phyloP scores from a whole-genome alignment of 2,888 invertebrate species.

The Apotomis betuletana region DNA sequence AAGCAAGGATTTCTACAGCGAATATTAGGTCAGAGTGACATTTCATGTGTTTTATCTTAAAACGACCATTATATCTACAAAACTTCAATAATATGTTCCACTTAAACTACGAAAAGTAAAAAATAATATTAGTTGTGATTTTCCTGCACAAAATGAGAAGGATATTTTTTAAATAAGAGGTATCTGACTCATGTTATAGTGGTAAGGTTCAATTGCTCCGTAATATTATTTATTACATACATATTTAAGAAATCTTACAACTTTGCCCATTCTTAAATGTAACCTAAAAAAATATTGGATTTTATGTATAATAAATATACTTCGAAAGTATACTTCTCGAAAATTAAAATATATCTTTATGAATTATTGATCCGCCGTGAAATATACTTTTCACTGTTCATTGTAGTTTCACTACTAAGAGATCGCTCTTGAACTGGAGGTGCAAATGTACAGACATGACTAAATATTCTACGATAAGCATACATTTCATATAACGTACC shows the following conservation, averaged over 20 bases:
- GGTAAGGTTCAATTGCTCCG: not conserved
- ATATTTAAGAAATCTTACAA: not conserved
- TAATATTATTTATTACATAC: constrained; percentile 38
- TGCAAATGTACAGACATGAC: too few relatives aligned
- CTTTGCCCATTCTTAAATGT: constrained; percentile 2
- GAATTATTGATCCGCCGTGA: too few relatives aligned
- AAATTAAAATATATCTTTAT: too few relatives aligned
- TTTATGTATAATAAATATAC: too few relatives aligned
- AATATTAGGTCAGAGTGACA: not conserved
- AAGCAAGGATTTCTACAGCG: not conserved
- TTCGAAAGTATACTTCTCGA: too few relatives aligned
- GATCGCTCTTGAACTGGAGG: too few relatives aligned
- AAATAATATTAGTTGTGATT: constrained; percentile 26
- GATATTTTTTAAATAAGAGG: not conserved
- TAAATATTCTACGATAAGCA: too few relatives aligned
- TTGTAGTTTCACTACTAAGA: too few relatives aligned
- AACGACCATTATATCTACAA: constrained; percentile 2
- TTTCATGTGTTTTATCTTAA: constrained; percentile 3
- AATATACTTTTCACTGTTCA: too few relatives aligned
- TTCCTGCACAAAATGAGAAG: not conserved
- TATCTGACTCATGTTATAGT: not conserved
- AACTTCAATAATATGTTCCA: constrained; percentile 24
- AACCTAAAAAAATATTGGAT: too few relatives aligned
- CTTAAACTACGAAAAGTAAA: constrained; percentile 21
- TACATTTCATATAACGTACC: too few relatives aligned